Conservation (phyloP, 2,113 vertebrate species). For the Platysteira castanea region DNA sequence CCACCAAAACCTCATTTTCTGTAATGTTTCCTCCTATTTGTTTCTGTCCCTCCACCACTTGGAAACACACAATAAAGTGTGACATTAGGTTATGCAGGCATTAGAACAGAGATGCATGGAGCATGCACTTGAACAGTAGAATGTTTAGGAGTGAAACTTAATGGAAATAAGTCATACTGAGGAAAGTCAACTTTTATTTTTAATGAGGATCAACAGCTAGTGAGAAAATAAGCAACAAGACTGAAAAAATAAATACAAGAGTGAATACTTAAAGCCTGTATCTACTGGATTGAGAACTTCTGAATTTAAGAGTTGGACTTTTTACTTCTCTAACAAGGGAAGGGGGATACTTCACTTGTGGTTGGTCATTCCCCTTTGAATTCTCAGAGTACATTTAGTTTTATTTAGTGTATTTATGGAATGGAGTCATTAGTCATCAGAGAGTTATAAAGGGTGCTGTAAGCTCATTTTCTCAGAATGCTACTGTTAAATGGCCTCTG, state of each 20-base stretch:
- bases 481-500: not conserved
- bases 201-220: not conserved
- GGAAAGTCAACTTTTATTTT: not conserved
- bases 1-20: not conserved
- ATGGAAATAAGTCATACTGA: not conserved
- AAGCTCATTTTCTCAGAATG: not conserved
- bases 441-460: not conserved
- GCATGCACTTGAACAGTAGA: not conserved
- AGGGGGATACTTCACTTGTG: fast-evolving
- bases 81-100: not conserved
- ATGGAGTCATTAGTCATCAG: not conserved
- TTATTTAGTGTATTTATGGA: not conserved
- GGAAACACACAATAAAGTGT: not conserved
- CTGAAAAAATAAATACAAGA: not conserved
- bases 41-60: not conserved
- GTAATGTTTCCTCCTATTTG: not conserved
- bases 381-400: not conserved
- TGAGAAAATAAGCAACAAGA: not conserved
- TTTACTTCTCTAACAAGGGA: not conserved
- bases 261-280: not conserved
- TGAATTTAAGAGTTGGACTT: not conserved
- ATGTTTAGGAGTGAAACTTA: not conserved
- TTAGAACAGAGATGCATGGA: not conserved
- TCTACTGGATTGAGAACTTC: not conserved
- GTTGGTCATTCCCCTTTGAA: not conserved